phyloP scores from a whole-genome alignment of 2,113 vertebrate genomes.

The Erythrocebus patas region DNA sequence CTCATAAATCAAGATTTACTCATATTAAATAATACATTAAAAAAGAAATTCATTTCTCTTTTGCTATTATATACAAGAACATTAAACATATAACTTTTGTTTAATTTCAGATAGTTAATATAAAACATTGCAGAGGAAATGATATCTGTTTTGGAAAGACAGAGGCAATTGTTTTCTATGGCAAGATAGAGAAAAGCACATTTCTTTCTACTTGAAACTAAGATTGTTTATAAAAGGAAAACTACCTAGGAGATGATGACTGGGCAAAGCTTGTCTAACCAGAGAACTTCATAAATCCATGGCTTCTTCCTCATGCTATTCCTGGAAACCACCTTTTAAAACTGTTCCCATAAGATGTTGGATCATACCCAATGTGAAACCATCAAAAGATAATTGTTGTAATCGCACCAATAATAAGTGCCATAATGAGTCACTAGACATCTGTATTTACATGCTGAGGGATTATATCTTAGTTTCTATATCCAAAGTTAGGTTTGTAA shows the following conservation, averaged over 20 bases:
- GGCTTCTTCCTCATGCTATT: neutral
- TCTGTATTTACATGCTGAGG: conserved; percentile 26
- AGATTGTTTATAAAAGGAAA: neutral
- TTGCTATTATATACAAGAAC: neutral
- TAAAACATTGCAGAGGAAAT: neutral
- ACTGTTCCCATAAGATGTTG: conserved; percentile 40
- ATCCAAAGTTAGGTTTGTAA: neutral
- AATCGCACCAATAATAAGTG: neutral
- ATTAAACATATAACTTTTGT: neutral
- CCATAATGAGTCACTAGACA: conserved; percentile 40
- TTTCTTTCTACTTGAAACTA: neutral
- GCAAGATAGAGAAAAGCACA: neutral
- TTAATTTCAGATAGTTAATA: neutral
- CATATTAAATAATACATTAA: neutral
- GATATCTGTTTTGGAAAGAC: neutral
- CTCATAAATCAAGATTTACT: neutral
- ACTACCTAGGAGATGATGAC: neutral
- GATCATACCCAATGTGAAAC: neutral
- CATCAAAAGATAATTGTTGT: neutral
- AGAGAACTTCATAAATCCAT: neutral
- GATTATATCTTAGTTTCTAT: neutral
- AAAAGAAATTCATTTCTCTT: neutral
- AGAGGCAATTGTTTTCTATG: neutral
- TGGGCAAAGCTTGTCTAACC: neutral
- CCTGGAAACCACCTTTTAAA: conserved; percentile 39